A percentile compares a stretch with the other conserved stretches of the same genome.
phyloP scores from a whole-genome alignment of 1,140 invertebrate genomes.

The Laodelphax striatellus region DNA sequence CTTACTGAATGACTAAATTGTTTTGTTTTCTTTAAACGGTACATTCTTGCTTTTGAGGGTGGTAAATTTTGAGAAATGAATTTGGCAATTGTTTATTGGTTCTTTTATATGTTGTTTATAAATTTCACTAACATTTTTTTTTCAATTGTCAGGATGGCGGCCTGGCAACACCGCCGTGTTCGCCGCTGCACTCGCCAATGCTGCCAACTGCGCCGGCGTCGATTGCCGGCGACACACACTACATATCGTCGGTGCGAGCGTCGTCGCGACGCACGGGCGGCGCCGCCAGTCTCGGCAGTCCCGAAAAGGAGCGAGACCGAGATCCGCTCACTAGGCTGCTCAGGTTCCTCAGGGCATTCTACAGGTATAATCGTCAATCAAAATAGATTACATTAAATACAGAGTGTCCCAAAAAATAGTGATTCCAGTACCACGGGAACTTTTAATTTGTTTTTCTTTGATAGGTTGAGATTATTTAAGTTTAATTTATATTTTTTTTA shows the following conservation, averaged over 20 bases:
- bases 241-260: conserved; percentile 31
- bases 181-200: conserved; percentile 10
- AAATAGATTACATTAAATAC: conserved; percentile 32
- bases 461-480: too few species aligned
- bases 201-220: conserved; percentile 2
- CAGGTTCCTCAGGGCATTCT: conserved; percentile 17
- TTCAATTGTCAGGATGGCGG: conserved; percentile 10
- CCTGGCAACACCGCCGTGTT: conserved; percentile 6
- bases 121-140: background rate
- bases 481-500: too few species aligned
- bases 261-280: conserved; percentile 29
- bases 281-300: conserved; percentile 27
- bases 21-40: too few species aligned
- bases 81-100: too few species aligned
- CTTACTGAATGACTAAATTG: too few species aligned
- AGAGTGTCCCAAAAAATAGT: too few species aligned
- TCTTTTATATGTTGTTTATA: too few species aligned
- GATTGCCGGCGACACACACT: conserved; percentile 23
- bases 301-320: conserved; percentile 32
- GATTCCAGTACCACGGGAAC: too few species aligned
- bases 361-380: conserved; percentile 31
- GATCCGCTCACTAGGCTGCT: conserved; percentile 32
- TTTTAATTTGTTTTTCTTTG: too few species aligned
- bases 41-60: too few species aligned
- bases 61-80: too few species aligned